These are phyloP conservation scores for Planiliza haematocheilus DNA, from an alignment of 2,113 vertebrate species.

Conservation along the genomic window DNA sequence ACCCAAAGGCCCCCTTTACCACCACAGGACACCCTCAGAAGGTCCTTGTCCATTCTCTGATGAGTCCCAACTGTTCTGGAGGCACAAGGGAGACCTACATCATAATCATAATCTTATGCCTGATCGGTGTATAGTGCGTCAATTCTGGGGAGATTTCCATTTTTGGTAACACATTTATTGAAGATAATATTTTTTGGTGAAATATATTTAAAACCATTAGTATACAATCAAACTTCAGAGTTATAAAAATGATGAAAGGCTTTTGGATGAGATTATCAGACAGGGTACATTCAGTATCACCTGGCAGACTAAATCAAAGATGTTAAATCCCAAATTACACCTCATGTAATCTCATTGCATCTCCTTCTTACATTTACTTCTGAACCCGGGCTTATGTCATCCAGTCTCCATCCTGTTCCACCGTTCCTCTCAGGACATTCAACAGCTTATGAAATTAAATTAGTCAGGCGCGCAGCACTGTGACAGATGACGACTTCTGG, in stretches of 20 bases:
- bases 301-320: constrained; percentile 13
- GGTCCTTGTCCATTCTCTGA: too few species aligned
- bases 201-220: too few species aligned
- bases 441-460: constrained; percentile 69
- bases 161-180: too few species aligned
- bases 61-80: too few species aligned
- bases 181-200: too few species aligned
- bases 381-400: constrained; percentile 27
- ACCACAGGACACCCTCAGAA: too few species aligned
- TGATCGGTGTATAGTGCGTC: too few species aligned
- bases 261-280: neutral
- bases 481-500: constrained; percentile 53
- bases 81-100: too few species aligned
- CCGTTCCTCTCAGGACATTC: constrained; percentile 47
- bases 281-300: neutral
- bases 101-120: too few species aligned
- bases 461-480: constrained; percentile 46
- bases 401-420: constrained; percentile 24
- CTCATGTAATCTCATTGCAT: constrained; percentile 39
- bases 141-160: too few species aligned
- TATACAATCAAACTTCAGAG: neutral
- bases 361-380: constrained; percentile 7
- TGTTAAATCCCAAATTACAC: constrained; percentile 18
- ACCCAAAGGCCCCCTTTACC: too few species aligned
- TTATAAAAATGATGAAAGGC: neutral